A percentile compares a stretch with the other conserved stretches of the same genome.
Conservation (phyloP, 2,797 vertebrate species). For the Triplophysa bombifrons region DNA sequence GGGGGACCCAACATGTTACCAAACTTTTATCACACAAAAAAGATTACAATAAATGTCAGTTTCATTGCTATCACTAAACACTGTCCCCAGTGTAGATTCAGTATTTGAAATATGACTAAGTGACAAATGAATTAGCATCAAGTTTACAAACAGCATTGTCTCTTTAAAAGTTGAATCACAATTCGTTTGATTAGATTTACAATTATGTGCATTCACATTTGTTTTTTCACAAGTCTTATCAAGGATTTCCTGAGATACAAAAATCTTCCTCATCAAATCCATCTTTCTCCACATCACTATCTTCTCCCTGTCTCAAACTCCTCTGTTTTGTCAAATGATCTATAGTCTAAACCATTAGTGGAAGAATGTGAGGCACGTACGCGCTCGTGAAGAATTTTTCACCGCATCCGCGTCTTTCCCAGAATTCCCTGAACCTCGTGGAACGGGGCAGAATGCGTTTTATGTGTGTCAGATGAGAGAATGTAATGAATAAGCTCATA, state of each 20-base stretch:
- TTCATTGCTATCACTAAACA: too few relatives aligned
- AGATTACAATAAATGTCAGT: too few relatives aligned
- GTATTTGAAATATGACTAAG: neutral
- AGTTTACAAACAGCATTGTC: neutral
- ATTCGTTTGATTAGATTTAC: too few relatives aligned
- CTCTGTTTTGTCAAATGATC: constrained; percentile 66
- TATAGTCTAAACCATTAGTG: constrained; percentile 77
- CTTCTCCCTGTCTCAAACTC: constrained; percentile 34
- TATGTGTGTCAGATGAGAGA: constrained; percentile 50
- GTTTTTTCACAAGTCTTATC: too few relatives aligned
- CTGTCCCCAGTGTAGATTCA: neutral
- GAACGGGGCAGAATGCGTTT: constrained; percentile 48
- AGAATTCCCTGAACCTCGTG: constrained; percentile 51
- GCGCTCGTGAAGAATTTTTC: constrained; percentile 59
- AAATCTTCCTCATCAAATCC: constrained; percentile 4
- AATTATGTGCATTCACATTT: too few relatives aligned
- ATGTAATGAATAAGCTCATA: constrained; percentile 53
- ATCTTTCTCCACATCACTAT: constrained; percentile 13
- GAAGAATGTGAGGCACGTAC: constrained; percentile 75
- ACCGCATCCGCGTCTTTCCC: constrained; percentile 55
- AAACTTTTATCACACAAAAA: neutral
- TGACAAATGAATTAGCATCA: neutral
- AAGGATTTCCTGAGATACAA: too few relatives aligned
- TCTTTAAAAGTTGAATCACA: neutral
- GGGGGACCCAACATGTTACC: neutral